Conservation (phyloP, 1,140 invertebrate genomes). For the Pollicipes pollicipes region DNA sequence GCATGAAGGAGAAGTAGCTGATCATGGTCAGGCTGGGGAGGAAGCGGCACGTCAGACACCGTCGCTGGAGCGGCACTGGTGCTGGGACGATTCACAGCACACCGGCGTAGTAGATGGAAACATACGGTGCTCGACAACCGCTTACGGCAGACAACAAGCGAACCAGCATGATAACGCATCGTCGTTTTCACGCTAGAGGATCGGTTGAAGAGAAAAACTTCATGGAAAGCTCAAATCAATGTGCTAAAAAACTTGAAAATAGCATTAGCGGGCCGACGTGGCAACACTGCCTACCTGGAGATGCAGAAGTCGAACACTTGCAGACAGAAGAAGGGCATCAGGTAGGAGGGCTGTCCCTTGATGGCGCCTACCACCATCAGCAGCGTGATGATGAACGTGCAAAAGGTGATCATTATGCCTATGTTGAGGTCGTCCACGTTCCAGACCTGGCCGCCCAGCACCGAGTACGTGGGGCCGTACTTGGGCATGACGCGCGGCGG, state of each 20-base stretch:
- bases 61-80: not conserved
- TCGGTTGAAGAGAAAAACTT: no score
- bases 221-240: no score
- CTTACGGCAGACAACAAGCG: not conserved
- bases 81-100: not conserved
- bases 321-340: conserved; percentile 72
- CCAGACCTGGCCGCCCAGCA: conserved; percentile 1
- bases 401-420: conserved; percentile 53
- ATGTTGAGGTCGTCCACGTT: conserved; percentile 48
- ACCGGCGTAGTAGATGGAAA: not conserved
- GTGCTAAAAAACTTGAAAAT: no score
- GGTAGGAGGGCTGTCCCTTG: conserved; percentile 55
- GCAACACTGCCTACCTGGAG: conserved; percentile 36
- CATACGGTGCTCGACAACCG: not conserved
- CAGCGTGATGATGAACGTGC: conserved; percentile 55
- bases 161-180: not conserved
- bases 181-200: no score
- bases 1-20: conserved; percentile 63
- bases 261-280: no score
- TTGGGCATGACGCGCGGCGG: conserved; percentile 4
- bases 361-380: conserved; percentile 65
- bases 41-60: not conserved
- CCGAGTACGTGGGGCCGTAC: not conserved
- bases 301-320: conserved; percentile 77
- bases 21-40: conserved; percentile 48